A percentile compares a stretch with the other conserved stretches of the same genome.
Conservation (phyloP, 2,888 invertebrate species). For the Adelognathus sp. region DNA sequence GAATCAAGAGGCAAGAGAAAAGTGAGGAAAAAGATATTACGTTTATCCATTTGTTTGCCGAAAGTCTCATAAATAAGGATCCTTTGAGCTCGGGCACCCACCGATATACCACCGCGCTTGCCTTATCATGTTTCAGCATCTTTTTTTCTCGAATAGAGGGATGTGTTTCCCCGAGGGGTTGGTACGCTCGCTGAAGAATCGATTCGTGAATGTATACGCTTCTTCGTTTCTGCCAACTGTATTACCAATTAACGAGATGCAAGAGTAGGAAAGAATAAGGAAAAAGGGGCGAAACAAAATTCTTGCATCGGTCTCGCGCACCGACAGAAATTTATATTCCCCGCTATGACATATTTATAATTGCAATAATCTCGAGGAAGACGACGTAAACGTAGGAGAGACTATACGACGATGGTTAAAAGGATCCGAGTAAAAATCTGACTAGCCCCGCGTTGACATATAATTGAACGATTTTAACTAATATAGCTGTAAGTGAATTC, state of each 20-base stretch:
- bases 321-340: slow-evolving; percentile 16
- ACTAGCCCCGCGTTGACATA: no score
- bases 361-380: slow-evolving; percentile 70
- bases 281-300: slow-evolving; percentile 4
- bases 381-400: slow-evolving; percentile 67
- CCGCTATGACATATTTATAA: slow-evolving; percentile 65
- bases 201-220: slow-evolving; percentile 52
- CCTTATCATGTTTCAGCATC: slow-evolving; percentile 58
- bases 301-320: slow-evolving; percentile 19
- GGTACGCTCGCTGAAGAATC: slow-evolving; percentile 51
- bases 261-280: background rate
- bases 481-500: no score
- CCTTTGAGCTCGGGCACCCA: slow-evolving; percentile 73
- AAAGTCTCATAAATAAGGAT: slow-evolving; percentile 81
- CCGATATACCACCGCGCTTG: slow-evolving; percentile 52
- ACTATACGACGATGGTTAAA: background rate
- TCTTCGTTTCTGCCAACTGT: slow-evolving; percentile 50
- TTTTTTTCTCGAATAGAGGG: slow-evolving; percentile 39
- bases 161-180: slow-evolving; percentile 25
- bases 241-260: slow-evolving; percentile 57
- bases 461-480: no score
- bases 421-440: background rate
- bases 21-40: slow-evolving; percentile 73
- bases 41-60: slow-evolving; percentile 80
- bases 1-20: slow-evolving; percentile 40